phyloP scores from a whole-genome alignment of 2,888 invertebrate species.

The Yponomeuta cagnagella region DNA sequence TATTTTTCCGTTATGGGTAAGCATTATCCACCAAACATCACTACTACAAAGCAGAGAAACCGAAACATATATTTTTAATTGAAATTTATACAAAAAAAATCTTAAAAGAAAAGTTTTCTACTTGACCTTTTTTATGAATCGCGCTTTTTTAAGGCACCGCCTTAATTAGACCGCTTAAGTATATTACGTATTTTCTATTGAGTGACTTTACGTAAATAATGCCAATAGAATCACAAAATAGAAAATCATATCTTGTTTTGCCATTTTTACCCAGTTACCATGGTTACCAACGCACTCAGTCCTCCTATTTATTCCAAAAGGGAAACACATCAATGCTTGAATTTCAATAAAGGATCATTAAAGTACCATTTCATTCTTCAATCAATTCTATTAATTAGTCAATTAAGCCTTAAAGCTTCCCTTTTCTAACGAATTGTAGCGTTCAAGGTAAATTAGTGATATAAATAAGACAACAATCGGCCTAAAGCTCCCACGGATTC shows the following conservation, averaged over 20 bases:
- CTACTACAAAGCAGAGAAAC: too few species aligned
- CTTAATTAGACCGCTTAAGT: too few species aligned
- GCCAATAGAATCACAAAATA: too few species aligned
- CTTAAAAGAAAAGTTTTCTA: too few species aligned
- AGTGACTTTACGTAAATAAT: too few species aligned
- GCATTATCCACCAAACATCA: too few species aligned
- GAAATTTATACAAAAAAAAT: too few species aligned
- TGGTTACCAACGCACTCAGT: neutral
- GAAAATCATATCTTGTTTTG: neutral
- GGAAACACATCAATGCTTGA: slow-evolving; percentile 13
- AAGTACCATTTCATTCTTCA: slow-evolving; percentile 28
- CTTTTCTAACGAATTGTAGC: slow-evolving; percentile 38
- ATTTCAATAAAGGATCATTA: slow-evolving; percentile 40
- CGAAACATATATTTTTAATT: too few species aligned
- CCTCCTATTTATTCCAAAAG: slow-evolving; percentile 1
- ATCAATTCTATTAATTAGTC: slow-evolving; percentile 46
- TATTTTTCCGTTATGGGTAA: too few species aligned
- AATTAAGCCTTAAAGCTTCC: slow-evolving; percentile 42
- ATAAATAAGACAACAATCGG: slow-evolving; percentile 34
- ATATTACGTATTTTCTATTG: too few species aligned
- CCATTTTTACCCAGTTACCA: neutral
- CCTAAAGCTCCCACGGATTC: neutral
- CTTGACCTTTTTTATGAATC: too few species aligned
- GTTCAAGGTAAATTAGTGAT: slow-evolving; percentile 36
- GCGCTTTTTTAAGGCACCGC: too few species aligned